A percentile compares a stretch with the other conserved stretches of the same genome.
These are phyloP conservation scores for Setipinna tenuifilis DNA, from an alignment of 2,797 vertebrate species.

Conservation along the genomic window DNA sequence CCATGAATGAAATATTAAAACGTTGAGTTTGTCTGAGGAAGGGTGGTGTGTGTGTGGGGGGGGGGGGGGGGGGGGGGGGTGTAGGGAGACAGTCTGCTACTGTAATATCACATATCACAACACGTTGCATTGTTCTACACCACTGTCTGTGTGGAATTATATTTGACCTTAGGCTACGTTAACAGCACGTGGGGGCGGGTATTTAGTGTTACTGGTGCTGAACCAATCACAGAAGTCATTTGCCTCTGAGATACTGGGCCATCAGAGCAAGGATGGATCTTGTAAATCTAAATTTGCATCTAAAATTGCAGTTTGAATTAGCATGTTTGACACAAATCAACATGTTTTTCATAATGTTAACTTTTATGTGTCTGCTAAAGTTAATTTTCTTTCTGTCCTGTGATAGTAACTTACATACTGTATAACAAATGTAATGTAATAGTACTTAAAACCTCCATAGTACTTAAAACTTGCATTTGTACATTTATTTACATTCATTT, in stretches of 20 bases:
- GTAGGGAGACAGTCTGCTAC: not conserved
- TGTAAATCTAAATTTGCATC: not conserved
- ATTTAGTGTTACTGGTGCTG: not conserved
- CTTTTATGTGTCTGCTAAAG: not conserved
- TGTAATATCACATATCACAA: not conserved
- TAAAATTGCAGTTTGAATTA: not conserved
- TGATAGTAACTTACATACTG: too few relatives aligned
- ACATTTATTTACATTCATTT: too few relatives aligned
- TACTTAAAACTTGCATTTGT: too few relatives aligned
- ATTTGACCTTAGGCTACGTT: not conserved
- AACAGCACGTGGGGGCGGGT: not conserved
- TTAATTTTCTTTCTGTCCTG: not conserved
- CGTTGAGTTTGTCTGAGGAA: constrained; percentile 8
- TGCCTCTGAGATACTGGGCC: not conserved
- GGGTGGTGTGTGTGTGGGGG: not conserved
- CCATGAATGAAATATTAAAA: constrained; percentile 41
- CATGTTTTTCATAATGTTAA: not conserved
- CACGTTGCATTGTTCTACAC: not conserved
- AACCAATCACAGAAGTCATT: not conserved
- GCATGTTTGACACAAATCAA: not conserved
- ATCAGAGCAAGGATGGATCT: not conserved
- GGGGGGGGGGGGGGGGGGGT: not conserved
- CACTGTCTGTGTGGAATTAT: not conserved
- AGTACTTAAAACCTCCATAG: too few relatives aligned
- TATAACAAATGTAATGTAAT: not conserved